Conservation (phyloP, 2,888 invertebrate genomes). For the Tricholauxania praeusta region DNA sequence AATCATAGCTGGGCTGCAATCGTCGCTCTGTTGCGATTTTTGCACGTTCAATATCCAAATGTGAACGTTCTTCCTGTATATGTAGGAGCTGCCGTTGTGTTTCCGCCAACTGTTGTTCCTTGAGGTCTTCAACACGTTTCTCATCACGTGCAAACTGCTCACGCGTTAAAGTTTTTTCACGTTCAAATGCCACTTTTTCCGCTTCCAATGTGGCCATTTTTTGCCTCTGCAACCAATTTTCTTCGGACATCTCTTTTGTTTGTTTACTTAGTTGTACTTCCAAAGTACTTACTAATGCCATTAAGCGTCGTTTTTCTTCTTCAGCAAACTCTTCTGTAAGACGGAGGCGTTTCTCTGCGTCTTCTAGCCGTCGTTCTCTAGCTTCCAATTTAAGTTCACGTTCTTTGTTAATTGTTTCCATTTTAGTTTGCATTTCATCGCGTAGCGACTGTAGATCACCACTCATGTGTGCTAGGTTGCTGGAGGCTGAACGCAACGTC, state of each 20-base stretch:
- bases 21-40: slow-evolving; percentile 61
- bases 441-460: slow-evolving; percentile 60
- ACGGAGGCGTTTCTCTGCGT: slow-evolving; percentile 60
- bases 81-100: slow-evolving; percentile 56
- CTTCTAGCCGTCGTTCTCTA: slow-evolving; percentile 60
- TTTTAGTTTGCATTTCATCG: slow-evolving; percentile 58
- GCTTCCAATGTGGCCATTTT: slow-evolving; percentile 64
- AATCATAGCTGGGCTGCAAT: slow-evolving; percentile 51
- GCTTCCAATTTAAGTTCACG: slow-evolving; percentile 57
- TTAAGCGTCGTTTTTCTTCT: slow-evolving; percentile 61
- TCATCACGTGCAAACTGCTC: slow-evolving; percentile 65
- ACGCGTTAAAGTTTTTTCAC: slow-evolving; percentile 61
- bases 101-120: slow-evolving; percentile 61
- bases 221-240: slow-evolving; percentile 66
- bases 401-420: slow-evolving; percentile 58
- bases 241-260: slow-evolving; percentile 64
- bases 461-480: slow-evolving; percentile 57
- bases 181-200: slow-evolving; percentile 63
- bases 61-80: slow-evolving; percentile 62
- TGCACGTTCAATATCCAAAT: slow-evolving; percentile 58
- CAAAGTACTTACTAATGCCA: slow-evolving; percentile 64
- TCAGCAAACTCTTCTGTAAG: slow-evolving; percentile 59
- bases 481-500: slow-evolving; percentile 62
- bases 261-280: slow-evolving; percentile 62
- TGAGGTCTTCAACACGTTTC: slow-evolving; percentile 63